Conservation (phyloP, 2,888 invertebrate species). For the Drosophila eohydei region DNA sequence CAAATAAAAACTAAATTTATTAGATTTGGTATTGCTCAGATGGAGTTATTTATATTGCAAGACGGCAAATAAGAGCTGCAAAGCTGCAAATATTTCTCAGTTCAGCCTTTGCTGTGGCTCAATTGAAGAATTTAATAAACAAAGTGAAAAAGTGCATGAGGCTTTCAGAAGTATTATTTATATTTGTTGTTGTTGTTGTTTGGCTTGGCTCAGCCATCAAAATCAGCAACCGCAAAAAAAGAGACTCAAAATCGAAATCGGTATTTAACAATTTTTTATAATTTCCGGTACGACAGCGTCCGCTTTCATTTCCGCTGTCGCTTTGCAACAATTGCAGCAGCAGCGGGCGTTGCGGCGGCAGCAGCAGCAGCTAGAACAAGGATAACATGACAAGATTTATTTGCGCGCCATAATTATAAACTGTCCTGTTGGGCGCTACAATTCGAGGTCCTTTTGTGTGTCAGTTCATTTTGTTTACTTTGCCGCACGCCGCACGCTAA, state of each 20-base stretch:
- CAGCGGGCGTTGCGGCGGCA: constrained; percentile 5
- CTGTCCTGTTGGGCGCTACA: constrained; percentile 59
- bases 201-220: constrained; percentile 29
- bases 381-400: constrained; percentile 58
- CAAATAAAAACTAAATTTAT: not conserved
- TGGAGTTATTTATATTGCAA: constrained; percentile 1
- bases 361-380: constrained; percentile 18
- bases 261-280: constrained; percentile 72
- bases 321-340: constrained; percentile 46
- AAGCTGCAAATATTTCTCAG: not conserved
- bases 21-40: not conserved
- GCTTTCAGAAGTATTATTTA: constrained; percentile 4
- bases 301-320: constrained; percentile 57
- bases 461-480: constrained; percentile 71
- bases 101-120: not conserved
- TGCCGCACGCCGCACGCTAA: constrained; percentile 55
- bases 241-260: constrained; percentile 30
- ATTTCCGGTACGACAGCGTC: constrained; percentile 61
- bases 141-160: not conserved
- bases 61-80: not conserved
- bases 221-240: constrained; percentile 43
- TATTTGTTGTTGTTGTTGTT: constrained; percentile 8
- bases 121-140: constrained; percentile 4
- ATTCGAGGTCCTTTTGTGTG: constrained; percentile 59
- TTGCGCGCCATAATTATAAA: constrained; percentile 70